Evolutionary conservation across 2,113 vertebrate genomes (phyloP).

Genomic region (Tragulus kanchil): DNA sequence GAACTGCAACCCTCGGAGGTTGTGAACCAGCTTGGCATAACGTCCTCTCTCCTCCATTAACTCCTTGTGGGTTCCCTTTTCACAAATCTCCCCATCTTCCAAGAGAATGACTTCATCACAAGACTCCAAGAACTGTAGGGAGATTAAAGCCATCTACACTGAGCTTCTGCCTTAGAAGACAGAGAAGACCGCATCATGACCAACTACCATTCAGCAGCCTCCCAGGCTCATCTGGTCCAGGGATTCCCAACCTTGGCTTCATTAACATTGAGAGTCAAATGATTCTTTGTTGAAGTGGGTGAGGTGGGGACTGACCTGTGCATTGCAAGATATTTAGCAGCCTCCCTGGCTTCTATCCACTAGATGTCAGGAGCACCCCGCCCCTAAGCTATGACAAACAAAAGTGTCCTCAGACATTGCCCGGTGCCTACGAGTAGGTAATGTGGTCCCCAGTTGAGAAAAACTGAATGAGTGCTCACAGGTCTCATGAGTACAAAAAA

Average conservation of each 20-base stretch:
- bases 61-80: slow-evolving; percentile 88
- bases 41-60: slow-evolving; percentile 86
- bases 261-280: not conserved
- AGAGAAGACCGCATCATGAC: not conserved
- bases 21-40: slow-evolving; percentile 90
- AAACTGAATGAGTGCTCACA: not conserved
- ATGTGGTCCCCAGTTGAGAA: not conserved
- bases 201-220: fast-evolving
- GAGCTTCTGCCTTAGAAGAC: not conserved
- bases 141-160: not conserved
- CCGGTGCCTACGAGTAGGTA: not conserved
- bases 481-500: not conserved
- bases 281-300: not conserved
- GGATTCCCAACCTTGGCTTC: too few relatives aligned
- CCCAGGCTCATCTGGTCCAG: too few relatives aligned
- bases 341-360: not conserved
- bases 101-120: slow-evolving; percentile 92
- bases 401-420: not conserved
- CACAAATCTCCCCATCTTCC: slow-evolving; percentile 90
- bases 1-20: slow-evolving; percentile 86
- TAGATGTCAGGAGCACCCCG: too few relatives aligned
- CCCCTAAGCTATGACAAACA: not conserved
- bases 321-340: not conserved
- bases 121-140: slow-evolving; percentile 90
- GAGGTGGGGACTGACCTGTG: not conserved